phyloP scores from a whole-genome alignment of 2,888 invertebrate species.

The Cephus runcator region DNA sequence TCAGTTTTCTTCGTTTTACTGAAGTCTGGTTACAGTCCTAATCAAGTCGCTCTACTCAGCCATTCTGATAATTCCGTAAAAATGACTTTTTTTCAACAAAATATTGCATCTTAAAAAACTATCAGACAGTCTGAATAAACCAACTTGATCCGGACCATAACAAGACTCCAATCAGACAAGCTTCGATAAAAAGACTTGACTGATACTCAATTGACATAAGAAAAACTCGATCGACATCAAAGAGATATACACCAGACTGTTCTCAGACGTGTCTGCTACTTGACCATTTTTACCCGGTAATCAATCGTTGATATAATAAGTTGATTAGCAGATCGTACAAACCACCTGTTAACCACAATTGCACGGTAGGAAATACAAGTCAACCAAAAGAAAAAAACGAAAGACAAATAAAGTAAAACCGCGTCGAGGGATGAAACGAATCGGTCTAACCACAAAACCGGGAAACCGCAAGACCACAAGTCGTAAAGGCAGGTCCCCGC shows the following conservation, averaged over 20 bases:
- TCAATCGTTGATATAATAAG: neutral
- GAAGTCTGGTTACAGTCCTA: neutral
- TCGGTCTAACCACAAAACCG: neutral
- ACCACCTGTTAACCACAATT: neutral
- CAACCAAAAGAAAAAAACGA: neutral
- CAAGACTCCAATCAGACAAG: no score
- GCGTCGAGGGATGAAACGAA: neutral
- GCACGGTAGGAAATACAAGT: neutral
- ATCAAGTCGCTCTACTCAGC: neutral
- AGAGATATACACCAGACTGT: neutral
- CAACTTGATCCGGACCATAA: no score
- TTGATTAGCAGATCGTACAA: neutral
- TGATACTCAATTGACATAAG: no score
- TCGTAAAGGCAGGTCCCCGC: neutral
- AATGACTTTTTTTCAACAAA: neutral
- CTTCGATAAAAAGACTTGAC: no score
- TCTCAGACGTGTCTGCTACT: neutral
- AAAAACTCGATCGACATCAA: neutral
- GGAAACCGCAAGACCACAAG: neutral
- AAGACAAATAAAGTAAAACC: neutral
- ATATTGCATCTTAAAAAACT: no score
- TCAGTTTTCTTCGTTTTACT: neutral
- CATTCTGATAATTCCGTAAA: neutral
- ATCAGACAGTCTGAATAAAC: no score
- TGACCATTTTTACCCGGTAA: neutral